Conservation (phyloP, 2,113 vertebrate genomes). For the Galeopterus variegatus region DNA sequence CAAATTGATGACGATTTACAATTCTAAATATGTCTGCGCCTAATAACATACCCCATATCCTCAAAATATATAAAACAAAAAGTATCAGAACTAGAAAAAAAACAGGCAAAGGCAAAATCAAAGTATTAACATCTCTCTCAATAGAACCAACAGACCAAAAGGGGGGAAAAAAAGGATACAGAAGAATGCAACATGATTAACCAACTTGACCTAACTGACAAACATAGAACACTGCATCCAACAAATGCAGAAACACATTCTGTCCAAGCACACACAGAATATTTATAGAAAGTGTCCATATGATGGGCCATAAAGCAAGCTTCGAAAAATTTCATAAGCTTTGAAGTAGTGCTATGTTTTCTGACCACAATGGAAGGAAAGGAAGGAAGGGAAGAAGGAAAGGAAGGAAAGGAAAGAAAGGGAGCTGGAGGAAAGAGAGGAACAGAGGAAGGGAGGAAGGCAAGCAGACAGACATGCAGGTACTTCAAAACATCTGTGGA, state of each 20-base stretch:
- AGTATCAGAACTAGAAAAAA: background rate
- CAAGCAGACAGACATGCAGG: too few relatives aligned
- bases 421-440: too few relatives aligned
- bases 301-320: background rate
- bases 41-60: background rate
- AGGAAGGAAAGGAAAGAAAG: too few relatives aligned
- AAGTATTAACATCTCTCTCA: background rate
- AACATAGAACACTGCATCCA: background rate
- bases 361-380: background rate
- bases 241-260: background rate
- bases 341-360: conserved; percentile 18
- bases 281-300: background rate
- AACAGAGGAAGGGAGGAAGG: too few relatives aligned
- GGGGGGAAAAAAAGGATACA: background rate
- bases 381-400: background rate
- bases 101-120: background rate
- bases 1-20: background rate
- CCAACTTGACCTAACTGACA: background rate
- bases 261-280: background rate
- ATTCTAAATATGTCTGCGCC: background rate
- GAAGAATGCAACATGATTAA: conserved; percentile 7
- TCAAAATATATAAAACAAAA: conserved; percentile 35
- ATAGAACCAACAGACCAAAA: background rate
- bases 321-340: conserved; percentile 2
- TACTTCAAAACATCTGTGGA: too few relatives aligned